A percentile compares a stretch with the other conserved stretches of the same genome.
Conservation (phyloP, 2,113 vertebrate species). For the Leptocoma aspasia region DNA sequence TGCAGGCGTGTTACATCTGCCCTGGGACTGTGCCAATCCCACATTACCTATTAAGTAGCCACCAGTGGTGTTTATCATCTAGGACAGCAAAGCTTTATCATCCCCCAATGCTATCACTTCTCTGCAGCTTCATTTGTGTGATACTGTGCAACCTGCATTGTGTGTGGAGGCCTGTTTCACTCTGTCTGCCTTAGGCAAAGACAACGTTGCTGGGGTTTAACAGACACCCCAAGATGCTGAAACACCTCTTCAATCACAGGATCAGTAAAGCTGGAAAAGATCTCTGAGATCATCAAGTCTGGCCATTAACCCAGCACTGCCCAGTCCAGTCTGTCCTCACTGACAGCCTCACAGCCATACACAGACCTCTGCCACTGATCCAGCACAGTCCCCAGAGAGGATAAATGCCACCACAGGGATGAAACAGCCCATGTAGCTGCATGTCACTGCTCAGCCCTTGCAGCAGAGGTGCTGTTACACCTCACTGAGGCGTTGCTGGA, state of each 20-base stretch:
- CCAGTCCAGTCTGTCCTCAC: neutral
- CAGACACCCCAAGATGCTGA: neutral
- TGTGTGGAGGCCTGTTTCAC: neutral
- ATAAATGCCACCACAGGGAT: neutral
- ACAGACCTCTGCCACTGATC: neutral
- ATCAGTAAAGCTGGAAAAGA: neutral
- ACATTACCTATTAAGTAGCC: constrained; percentile 35
- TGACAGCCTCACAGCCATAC: neutral
- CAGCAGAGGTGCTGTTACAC: neutral
- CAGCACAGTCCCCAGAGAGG: neutral
- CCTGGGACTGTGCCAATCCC: constrained; percentile 46
- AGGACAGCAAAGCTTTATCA: constrained; percentile 34
- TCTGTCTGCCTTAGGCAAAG: neutral
- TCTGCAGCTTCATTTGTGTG: neutral
- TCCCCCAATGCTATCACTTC: neutral
- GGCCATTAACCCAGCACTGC: neutral
- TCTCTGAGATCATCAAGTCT: neutral
- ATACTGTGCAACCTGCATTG: neutral
- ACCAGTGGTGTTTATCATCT: neutral
- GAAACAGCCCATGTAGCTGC: neutral
- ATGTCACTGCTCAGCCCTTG: neutral
- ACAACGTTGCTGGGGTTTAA: neutral
- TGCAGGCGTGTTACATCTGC: constrained; percentile 6
- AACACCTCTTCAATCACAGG: neutral
- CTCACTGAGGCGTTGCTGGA: neutral